Base-by-base conservation (phyloP, 2,888 invertebrate genomes). In the Tipula confusa region DNA sequence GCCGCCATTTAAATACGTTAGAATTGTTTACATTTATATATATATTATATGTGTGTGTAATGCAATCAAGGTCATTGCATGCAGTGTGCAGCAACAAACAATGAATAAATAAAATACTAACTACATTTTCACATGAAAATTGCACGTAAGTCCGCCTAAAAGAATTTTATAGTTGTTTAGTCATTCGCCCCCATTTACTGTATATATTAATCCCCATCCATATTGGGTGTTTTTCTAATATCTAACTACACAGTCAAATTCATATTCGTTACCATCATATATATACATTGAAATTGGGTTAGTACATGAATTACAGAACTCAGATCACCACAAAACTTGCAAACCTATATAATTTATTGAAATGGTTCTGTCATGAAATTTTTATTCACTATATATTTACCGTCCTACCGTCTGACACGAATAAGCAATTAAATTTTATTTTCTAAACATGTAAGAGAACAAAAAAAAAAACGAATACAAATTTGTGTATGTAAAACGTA, bases 381-480 rank as follows among this genome's bases (percentile, higher is more conserved):
- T 64, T 64, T 64, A 24, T 64, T 64, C 64, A 64, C 64, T 64
- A 64, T 64, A 64, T 64, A 64, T 64, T 64, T 64, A 29, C 31
- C 80, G 80, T 29, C 80, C 80, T 80, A 80, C 80, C 80, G 80
- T 80, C 80, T 80, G 80, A 80, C 80, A 80, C 80, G 80, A 80
- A 80, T 80, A 29, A 80, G 80, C 80, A 80, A 80, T 80, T 80
- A 80, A 80, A 80, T 80, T 80, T 29, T 80, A 64, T 64, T 64
- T 64, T 64, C 64, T 18, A 24, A 64, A 64, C 64, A 64, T 64
- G 64, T 64, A 64, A 64, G 64, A 29, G 13, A 48, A 64, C 7
- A 64, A 64, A 64, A 64, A 64, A 64, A 64, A 24, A 1, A 48
- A 48, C 18, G 24, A 64, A 18, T 9, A 64, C 24, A 38, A 0